A percentile compares a stretch with the other conserved stretches of the same genome.
Evolutionary conservation across 2,113 vertebrate genomes (phyloP).

Genomic region (Petrocephalus zakoni): DNA sequence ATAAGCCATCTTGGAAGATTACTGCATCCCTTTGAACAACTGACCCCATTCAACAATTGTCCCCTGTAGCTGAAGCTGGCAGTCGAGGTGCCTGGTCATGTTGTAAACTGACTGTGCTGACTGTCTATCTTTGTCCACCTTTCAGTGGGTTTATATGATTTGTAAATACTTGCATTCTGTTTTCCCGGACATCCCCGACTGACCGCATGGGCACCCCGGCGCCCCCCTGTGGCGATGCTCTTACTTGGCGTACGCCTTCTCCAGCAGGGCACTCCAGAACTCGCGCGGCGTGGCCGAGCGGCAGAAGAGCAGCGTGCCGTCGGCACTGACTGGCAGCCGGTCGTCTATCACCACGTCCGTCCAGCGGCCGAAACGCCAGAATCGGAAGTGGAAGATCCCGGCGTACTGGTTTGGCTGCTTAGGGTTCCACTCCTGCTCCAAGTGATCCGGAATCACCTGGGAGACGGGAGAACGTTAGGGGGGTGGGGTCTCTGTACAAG

Average conservation of each 20-base stretch:
- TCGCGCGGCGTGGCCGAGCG: slow-evolving; percentile 62
- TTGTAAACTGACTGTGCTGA: not conserved
- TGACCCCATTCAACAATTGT: not conserved
- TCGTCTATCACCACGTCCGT: slow-evolving; percentile 71
- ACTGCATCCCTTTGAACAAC: not conserved
- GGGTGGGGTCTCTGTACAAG: too few relatives aligned
- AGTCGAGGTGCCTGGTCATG: not conserved
- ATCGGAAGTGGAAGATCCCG: slow-evolving; percentile 72
- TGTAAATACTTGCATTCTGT: too few relatives aligned
- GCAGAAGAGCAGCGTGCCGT: slow-evolving; percentile 69
- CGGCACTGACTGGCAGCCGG: slow-evolving; percentile 59
- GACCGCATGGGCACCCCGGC: not conserved
- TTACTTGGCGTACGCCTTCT: slow-evolving; percentile 75
- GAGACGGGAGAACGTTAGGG: not conserved
- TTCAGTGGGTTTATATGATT: too few relatives aligned
- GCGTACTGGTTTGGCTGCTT: slow-evolving; percentile 55
- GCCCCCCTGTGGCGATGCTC: not conserved
- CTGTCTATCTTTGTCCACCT: not conserved
- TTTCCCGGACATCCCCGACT: not conserved
- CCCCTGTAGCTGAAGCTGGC: not conserved
- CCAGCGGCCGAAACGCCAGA: slow-evolving; percentile 70
- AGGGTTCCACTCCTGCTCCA: slow-evolving; percentile 69
- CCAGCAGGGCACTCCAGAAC: slow-evolving; percentile 73
- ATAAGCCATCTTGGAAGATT: not conserved
- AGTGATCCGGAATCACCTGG: slow-evolving; percentile 69